Evolutionary conservation across 2,113 vertebrate species (phyloP).

Genomic region (Fregetta grallaria): DNA sequence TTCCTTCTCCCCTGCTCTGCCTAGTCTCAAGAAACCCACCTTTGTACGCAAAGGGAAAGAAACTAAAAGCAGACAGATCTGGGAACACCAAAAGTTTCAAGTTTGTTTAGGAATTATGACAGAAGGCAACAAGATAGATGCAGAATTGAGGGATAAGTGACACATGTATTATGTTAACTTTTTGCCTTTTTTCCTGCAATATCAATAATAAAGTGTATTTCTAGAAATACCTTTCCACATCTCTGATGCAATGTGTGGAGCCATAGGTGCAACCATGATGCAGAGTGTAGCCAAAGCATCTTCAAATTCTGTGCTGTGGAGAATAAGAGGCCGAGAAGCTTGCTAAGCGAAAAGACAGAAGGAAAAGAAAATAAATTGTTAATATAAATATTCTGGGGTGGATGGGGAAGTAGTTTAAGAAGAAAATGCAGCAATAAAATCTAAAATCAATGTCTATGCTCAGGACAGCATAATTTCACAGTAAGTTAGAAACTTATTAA

Average conservation of each 20-base stretch:
- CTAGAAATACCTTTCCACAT: constrained; percentile 90
- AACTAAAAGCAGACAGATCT: neutral
- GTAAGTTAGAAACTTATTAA: neutral
- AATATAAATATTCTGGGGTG: neutral
- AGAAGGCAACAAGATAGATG: neutral
- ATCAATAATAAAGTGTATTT: neutral
- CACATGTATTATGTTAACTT: neutral
- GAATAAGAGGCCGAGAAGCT: constrained; percentile 74
- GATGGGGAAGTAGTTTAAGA: neutral
- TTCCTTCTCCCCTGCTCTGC: neutral
- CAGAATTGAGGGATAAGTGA: neutral
- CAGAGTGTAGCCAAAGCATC: constrained; percentile 85
- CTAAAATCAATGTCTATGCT: neutral
- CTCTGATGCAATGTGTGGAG: constrained; percentile 91
- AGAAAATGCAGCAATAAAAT: neutral
- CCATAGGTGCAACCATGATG: constrained; percentile 91
- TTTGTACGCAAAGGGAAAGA: neutral
- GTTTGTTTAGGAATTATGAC: neutral
- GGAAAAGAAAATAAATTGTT: neutral
- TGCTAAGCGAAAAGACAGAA: constrained; percentile 69
- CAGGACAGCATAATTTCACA: neutral
- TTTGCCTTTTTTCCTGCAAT: neutral
- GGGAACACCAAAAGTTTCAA: neutral
- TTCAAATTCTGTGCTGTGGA: constrained; percentile 91
- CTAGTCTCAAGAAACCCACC: neutral